phyloP scores from a whole-genome alignment of 2,888 invertebrate genomes.

The Halictus quadricinctus region DNA sequence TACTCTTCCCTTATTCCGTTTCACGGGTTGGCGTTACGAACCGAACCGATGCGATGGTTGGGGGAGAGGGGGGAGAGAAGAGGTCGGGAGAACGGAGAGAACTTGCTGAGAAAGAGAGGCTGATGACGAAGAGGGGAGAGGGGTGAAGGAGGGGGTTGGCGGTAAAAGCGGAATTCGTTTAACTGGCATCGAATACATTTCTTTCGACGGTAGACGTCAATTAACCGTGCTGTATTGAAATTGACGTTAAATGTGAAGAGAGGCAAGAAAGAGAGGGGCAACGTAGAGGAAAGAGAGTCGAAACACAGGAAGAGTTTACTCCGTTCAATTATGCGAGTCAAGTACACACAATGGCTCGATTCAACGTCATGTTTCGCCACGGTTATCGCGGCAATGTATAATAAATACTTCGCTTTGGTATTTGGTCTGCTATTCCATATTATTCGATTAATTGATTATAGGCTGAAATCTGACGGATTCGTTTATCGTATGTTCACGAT shows the following conservation, averaged over 20 bases:
- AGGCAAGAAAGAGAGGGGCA: constrained; percentile 6
- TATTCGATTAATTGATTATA: constrained; percentile 58
- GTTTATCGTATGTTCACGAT: constrained; percentile 18
- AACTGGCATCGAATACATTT: constrained; percentile 68
- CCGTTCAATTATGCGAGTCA: constrained; percentile 68
- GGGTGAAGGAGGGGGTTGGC: background rate
- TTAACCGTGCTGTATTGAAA: constrained; percentile 67
- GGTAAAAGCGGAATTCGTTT: constrained; percentile 65
- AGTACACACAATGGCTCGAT: constrained; percentile 63
- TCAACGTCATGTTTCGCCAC: constrained; percentile 65
- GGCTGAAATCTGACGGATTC: constrained; percentile 34
- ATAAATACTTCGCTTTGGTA: constrained; percentile 40
- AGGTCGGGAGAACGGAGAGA: background rate
- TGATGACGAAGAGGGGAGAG: background rate
- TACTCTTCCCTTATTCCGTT: constrained; percentile 23
- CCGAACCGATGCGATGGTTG: constrained; percentile 3
- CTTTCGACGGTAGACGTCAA: constrained; percentile 69
- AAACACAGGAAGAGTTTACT: constrained; percentile 61
- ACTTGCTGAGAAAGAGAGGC: background rate
- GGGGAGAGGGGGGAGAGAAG: background rate
- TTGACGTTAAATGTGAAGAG: constrained; percentile 64
- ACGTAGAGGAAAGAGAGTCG: constrained; percentile 17
- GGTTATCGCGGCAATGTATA: constrained; percentile 41
- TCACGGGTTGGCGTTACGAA: constrained; percentile 16
- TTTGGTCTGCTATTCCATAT: constrained; percentile 54